Evolutionary conservation across 2,797 vertebrate species (phyloP).

Genomic region (Chiloscyllium punctatum): DNA sequence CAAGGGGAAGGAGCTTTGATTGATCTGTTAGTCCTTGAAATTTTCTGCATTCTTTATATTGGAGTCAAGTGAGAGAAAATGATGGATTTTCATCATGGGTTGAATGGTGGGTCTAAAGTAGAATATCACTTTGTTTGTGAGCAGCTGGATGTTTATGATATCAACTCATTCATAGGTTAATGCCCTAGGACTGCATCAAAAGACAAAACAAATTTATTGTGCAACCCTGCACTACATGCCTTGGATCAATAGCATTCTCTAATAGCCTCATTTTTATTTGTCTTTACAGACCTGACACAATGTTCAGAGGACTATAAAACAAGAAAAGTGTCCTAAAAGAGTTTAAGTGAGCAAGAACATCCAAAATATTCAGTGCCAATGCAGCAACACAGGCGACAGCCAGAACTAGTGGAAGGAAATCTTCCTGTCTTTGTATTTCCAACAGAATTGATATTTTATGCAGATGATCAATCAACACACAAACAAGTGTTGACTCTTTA

Average conservation of each 20-base stretch:
- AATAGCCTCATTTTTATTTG: conserved; percentile 41
- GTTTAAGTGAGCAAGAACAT: conserved; percentile 57
- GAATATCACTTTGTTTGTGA: neutral
- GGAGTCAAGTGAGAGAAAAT: neutral
- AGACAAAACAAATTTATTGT: neutral
- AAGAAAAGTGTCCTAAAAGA: conserved; percentile 61
- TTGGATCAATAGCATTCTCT: neutral
- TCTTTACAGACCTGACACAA: conserved; percentile 60
- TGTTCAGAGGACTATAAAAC: conserved; percentile 65
- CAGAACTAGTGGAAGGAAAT: conserved; percentile 97
- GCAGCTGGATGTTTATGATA: neutral
- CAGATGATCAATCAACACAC: conserved; percentile 95
- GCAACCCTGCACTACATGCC: neutral
- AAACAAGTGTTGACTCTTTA: conserved; percentile 99
- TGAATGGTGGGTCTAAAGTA: neutral
- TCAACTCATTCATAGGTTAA: neutral
- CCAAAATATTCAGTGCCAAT: conserved; percentile 82
- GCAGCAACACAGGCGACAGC: conserved; percentile 94
- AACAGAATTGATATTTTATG: conserved; percentile 96
- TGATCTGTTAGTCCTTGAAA: neutral
- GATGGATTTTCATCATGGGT: neutral
- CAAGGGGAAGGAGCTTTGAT: neutral
- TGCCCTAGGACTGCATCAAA: neutral
- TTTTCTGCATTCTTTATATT: neutral
- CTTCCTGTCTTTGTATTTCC: conserved; percentile 99